A percentile compares a stretch with the other conserved stretches of the same genome.
Evolutionary conservation across 2,797 vertebrate genomes (phyloP).

Genomic region (Odontamblyopus lacepedii): DNA sequence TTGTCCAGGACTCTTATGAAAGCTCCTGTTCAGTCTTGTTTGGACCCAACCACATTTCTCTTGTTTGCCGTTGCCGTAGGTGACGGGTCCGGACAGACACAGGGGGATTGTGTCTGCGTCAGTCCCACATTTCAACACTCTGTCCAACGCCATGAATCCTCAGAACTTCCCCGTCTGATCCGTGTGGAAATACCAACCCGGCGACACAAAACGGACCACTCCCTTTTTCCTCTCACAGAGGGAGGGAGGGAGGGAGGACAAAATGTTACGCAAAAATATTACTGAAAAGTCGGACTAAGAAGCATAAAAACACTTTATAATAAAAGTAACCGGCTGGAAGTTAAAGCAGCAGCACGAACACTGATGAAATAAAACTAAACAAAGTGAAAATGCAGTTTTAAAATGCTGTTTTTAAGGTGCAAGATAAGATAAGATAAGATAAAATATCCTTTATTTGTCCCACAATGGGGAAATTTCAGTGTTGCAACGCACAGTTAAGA

Average conservation of each 20-base stretch:
- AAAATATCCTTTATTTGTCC: no score
- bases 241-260: background rate
- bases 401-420: no score
- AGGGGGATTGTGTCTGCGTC: constrained; percentile 20
- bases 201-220: constrained; percentile 18
- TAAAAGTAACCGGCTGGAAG: background rate
- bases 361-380: no score
- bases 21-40: constrained; percentile 45
- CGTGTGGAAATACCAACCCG: background rate
- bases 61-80: constrained; percentile 37
- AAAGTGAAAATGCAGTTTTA: no score
- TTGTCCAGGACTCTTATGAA: constrained; percentile 13
- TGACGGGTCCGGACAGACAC: constrained; percentile 34
- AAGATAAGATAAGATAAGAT: no score
- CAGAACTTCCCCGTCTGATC: constrained; percentile 17
- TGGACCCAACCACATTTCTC: constrained; percentile 13
- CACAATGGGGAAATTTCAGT: no score
- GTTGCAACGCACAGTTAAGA: no score
- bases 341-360: background rate
- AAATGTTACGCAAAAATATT: background rate
- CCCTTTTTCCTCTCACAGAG: constrained; percentile 22
- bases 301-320: background rate
- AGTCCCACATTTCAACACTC: constrained; percentile 46
- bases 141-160: constrained; percentile 12
- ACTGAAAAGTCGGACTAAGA: background rate